Evolutionary conservation across 2,113 vertebrate species (phyloP).

Genomic region (Telmatochromis bifrenatus): DNA sequence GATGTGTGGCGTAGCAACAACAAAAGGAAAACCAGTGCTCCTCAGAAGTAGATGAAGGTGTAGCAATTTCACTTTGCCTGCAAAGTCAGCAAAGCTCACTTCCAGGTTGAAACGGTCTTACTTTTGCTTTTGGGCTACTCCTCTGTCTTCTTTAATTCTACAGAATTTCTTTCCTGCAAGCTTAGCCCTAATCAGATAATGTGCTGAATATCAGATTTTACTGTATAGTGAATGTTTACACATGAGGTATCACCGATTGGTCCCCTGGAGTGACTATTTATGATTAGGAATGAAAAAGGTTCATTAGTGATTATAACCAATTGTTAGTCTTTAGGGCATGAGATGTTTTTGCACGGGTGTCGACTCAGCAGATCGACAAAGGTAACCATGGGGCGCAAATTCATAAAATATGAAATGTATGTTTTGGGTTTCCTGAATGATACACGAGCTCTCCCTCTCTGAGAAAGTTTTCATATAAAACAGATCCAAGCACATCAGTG

Average conservation of each 20-base stretch:
- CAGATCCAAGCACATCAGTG: neutral
- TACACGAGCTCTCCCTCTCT: neutral
- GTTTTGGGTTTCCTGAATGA: neutral
- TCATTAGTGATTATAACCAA: conserved; percentile 50
- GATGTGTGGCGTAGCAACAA: neutral
- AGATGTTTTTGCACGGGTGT: conserved; percentile 35
- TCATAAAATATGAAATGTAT: conserved; percentile 48
- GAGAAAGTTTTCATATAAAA: neutral
- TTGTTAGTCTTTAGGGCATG: conserved; percentile 42
- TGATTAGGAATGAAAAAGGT: conserved; percentile 37
- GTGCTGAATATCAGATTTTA: conserved; percentile 48
- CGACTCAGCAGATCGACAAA: conserved; percentile 37
- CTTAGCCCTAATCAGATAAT: conserved; percentile 14
- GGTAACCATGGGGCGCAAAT: conserved; percentile 29
- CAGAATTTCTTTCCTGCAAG: neutral
- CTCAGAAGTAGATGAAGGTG: neutral
- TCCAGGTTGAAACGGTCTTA: neutral
- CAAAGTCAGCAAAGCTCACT: conserved; percentile 28
- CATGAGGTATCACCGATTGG: conserved; percentile 17
- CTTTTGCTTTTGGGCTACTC: neutral
- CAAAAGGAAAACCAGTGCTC: neutral
- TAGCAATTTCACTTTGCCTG: neutral
- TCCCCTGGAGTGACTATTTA: conserved; percentile 49
- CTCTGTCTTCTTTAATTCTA: neutral
- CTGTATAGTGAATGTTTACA: conserved; percentile 29